Conservation (phyloP, 2,113 vertebrate species). For the Brachyhypopomus occidentalis region DNA sequence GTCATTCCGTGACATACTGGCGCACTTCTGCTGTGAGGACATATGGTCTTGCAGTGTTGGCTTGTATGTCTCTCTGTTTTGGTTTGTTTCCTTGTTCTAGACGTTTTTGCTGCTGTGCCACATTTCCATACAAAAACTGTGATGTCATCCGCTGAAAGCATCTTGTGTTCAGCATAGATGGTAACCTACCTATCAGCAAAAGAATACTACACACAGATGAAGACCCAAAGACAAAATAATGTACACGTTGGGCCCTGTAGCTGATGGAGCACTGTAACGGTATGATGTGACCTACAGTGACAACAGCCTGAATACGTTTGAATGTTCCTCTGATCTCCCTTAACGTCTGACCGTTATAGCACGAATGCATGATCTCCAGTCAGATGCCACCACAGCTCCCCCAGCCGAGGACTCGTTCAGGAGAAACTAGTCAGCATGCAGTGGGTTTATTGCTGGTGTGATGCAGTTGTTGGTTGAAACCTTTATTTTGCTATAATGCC, state of each 20-base stretch:
- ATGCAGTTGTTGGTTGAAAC: no score
- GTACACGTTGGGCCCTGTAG: not conserved
- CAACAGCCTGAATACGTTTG: not conserved
- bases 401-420: no score
- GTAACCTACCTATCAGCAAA: not conserved
- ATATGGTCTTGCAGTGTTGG: not conserved
- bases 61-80: not conserved
- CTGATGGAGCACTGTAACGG: not conserved
- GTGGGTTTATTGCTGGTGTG: no score
- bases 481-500: no score
- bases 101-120: not conserved
- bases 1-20: not conserved
- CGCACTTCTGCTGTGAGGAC: not conserved
- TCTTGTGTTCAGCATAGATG: not conserved
- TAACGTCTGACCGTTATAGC: no score
- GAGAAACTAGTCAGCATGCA: no score
- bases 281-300: not conserved
- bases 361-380: no score
- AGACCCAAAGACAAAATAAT: not conserved
- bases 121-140: no score
- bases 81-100: not conserved
- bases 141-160: not conserved
- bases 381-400: no score
- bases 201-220: not conserved
- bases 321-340: no score